Conservation (phyloP, 2,113 vertebrate genomes). For the Anser cygnoides region DNA sequence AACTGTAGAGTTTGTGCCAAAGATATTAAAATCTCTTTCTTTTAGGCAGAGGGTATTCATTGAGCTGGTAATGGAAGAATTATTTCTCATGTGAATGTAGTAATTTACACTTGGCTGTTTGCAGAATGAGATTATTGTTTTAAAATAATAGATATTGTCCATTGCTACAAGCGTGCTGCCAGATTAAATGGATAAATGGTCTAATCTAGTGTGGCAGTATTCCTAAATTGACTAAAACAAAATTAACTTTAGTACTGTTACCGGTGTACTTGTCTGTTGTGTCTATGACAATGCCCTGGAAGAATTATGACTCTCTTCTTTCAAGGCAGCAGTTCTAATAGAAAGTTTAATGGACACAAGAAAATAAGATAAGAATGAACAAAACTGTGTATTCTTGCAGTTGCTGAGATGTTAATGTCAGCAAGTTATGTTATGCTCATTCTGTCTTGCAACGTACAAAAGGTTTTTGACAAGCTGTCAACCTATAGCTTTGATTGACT, state of each 20-base stretch:
- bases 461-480: conserved; percentile 54
- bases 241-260: conserved; percentile 18
- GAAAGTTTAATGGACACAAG: not conserved
- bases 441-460: conserved; percentile 16
- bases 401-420: conserved; percentile 17
- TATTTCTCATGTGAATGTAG: not conserved
- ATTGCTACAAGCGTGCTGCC: not conserved
- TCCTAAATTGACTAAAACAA: conserved; percentile 26
- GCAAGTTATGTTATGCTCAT: conserved; percentile 55
- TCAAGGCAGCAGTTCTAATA: not conserved
- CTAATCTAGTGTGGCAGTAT: not conserved
- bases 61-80: not conserved
- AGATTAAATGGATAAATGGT: conserved; percentile 31
- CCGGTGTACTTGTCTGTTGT: not conserved
- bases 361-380: conserved; percentile 18
- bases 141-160: not conserved
- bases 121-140: not conserved
- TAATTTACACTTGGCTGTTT: not conserved
- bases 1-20: not conserved
- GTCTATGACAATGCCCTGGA: not conserved
- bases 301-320: conserved; percentile 28
- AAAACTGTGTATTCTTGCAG: not conserved
- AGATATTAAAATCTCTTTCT: not conserved
- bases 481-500: not conserved
- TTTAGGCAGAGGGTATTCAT: not conserved